phyloP scores from a whole-genome alignment of 2,888 invertebrate genomes.

The Ochropleura plecta region DNA sequence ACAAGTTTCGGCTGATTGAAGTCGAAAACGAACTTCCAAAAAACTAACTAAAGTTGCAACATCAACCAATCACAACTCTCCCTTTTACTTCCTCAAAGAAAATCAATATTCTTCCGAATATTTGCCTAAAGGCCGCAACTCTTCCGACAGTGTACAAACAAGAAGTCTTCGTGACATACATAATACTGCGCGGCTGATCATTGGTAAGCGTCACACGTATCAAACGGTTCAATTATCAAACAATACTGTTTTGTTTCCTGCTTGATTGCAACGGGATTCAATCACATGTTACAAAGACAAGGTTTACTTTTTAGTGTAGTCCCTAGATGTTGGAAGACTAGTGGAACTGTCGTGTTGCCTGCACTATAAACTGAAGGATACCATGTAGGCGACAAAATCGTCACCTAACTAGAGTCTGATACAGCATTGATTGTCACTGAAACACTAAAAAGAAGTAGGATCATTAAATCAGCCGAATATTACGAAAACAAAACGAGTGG shows the following conservation, averaged over 20 bases:
- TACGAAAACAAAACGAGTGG: background rate
- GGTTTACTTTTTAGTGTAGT: background rate
- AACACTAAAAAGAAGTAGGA: too few species aligned
- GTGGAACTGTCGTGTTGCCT: background rate
- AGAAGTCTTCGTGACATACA: constrained; percentile 28
- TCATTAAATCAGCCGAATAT: background rate
- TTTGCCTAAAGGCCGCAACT: background rate
- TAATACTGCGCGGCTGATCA: constrained; percentile 32
- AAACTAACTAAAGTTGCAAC: background rate
- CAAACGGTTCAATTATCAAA: constrained; percentile 41
- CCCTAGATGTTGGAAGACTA: background rate
- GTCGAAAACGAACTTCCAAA: background rate
- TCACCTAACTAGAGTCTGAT: too few species aligned
- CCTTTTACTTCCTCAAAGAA: background rate
- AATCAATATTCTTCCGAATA: constrained; percentile 10
- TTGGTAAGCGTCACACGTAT: constrained; percentile 37
- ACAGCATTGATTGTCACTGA: too few species aligned
- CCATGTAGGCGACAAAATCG: background rate
- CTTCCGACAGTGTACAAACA: constrained; percentile 29
- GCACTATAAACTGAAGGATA: background rate
- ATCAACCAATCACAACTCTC: background rate
- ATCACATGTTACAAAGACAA: constrained; percentile 2
- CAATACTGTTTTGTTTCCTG: constrained; percentile 50
- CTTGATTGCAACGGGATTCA: constrained; percentile 39
- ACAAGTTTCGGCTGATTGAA: background rate